Evolutionary conservation across 2,113 vertebrate species (phyloP), one percentile per base, ranked within the genome.

Genomic region (Eupsittula cactorum): DNA sequence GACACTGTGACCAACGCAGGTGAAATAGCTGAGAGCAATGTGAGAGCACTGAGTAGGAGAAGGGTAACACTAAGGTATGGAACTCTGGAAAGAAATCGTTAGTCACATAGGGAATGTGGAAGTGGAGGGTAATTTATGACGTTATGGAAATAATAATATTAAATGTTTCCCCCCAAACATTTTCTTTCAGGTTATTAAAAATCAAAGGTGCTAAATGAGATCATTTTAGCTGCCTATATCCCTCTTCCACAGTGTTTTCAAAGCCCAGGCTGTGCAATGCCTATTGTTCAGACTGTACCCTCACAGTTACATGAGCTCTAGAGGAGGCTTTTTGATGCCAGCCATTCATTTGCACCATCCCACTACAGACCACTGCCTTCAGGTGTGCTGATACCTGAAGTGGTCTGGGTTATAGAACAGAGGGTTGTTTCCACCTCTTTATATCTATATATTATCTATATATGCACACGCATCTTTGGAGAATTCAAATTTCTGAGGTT

Each of bases 121-220:
- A 84, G 52, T 52, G 42, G n/a, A 84, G 7, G 44, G 74, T 47
- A 42, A 68, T 84, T 63, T 77, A 37, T 81, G 52, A 35, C 0
- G 0, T 63, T 77, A 37, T 16, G 50, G 68, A 90, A 83, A 55
- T 70, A 82, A 68, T 31, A 44, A 47, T 15, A 42, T 85, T 53
- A 78, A 87, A 23, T 42, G 11, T 49, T 42, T 50, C 7, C 42
- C 52, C 55, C 20, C 7, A 11, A 27, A 77, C 13, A 14, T 59
- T 91, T 85, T 69, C 31, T 77, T 71, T 50, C 47, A 39, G n/a
- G n/a, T 83, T 90, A 31, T 84, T 83, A 92, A 47, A 87, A 84
- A 69, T 42, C 17, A 42, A 68, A 84, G 37, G 57, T 83, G 11
- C 59, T 67, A 63, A 82, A 52, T 65, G 41, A 33, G 21, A 8